Base-by-base conservation (phyloP, 2,888 invertebrate species). In the Perithous albicinctus region DNA sequence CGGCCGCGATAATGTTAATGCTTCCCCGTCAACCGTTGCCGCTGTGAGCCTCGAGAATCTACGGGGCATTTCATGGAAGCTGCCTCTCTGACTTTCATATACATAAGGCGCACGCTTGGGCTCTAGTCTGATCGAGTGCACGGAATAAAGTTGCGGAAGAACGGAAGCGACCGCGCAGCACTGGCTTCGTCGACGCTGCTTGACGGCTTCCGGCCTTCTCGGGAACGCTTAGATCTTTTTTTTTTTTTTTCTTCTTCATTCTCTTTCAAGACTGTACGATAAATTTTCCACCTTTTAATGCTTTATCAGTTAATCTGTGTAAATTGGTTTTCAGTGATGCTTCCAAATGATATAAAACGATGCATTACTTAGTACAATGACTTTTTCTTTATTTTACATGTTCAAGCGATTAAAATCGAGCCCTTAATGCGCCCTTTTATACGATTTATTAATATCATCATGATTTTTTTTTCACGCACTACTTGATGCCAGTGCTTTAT, bases 1-100 rank as follows among this genome's bases (percentile, higher is more conserved):
- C 85, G 85, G 81, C 78, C 80, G 81, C 84, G 85, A 85, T 86
- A 86, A 86, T 86, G 86, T 82, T 85, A 85, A 85, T 84, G 83
- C 51, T 32, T 32, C 20, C 18, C 23, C 67, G 51, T 48, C 64
- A 76, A 66, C 78, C 15, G 70, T 77, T 79, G 78, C 67, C 67
- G 35, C 70, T 64, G n/a, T n/a, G 6, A 18, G 63, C 54, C 38
- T 20, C 48, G 48, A 56, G 20, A 46, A 32, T 56, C 12, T 26
- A 38, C 32, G 15, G 48, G n/a, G 64, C 15, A 51, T 82, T 82
- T 82, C 82, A 75, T 78, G 81, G 74, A 78, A 70, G 75, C 66
- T 80, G 35, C 69, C 54, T 67, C 72, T n/a, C n/a, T n/a, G 80
- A 82, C 69, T 82, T 82, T 80, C 64, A 74, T 82, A 35, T 61